Base-by-base conservation (phyloP, 2,797 vertebrate genomes). In the Leptatherina wallacei region DNA sequence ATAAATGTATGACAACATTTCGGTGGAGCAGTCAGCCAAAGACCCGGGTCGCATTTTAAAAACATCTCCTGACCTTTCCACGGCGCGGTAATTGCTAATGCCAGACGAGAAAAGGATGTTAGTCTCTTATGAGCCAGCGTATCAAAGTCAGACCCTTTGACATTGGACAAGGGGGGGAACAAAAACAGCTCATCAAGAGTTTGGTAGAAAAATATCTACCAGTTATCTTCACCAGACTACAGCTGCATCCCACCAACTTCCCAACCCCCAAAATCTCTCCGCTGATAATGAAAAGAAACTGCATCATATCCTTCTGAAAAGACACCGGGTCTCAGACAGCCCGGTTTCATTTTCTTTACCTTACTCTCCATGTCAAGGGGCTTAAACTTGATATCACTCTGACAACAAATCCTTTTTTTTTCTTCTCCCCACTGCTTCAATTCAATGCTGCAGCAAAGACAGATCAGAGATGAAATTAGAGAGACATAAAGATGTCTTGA, bases 21-120 rank as follows among this genome's bases (percentile, higher is more conserved):
- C 79, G 82, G 78, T 42, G 69, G 69, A 85, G 85, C 89, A 82
- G 83, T 69, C 82, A 70, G 84, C 59, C 73, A 81, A 81, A 88
- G 89, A 90, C 84, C 78, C 11, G 71, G 87, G 84, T 80, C 77
- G 75, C 85, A 89, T 92, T 90, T 93, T 88, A 88, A 93, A 93
- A 92, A 92, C 92, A 93, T 94, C 85, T 79, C 84, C 82, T 94
- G 94, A 94, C 94, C 94, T 95, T 94, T 95, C 83, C 71, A 65
- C 56, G 5, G 66, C 52, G 84, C 81, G 73, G 90, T 94, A 93
- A 93, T 93, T 94, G 92, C 92, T 94, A 90, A 95, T 90, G 89
- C 88, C 90, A 92, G 91, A 93, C 89, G 84, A 91, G 90, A 63
- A 79, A 75, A 81, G 74, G 76, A 86, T 88, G 85, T 91, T 84